These are phyloP conservation scores for Petrolisthes cinctipes DNA, from an alignment of 2,888 invertebrate species.

Conservation along the genomic window DNA sequence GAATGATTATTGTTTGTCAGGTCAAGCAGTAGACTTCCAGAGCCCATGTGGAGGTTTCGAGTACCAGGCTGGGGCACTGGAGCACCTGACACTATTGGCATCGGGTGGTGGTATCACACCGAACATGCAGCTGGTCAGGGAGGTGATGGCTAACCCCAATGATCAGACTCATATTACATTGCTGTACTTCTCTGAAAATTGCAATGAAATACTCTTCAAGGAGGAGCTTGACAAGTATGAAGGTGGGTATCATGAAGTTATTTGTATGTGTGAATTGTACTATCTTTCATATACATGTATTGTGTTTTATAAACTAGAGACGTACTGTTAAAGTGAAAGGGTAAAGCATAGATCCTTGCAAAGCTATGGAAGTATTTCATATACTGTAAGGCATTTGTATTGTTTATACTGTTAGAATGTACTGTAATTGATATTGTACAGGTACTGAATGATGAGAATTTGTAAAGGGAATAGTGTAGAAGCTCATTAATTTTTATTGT, in stretches of 20 bases:
- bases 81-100: slow-evolving; percentile 63
- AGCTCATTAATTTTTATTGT: too few species aligned
- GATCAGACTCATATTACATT: slow-evolving; percentile 62
- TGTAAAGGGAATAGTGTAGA: too few species aligned
- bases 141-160: slow-evolving; percentile 45
- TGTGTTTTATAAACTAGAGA: too few species aligned
- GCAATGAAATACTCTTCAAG: slow-evolving; percentile 62
- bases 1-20: slow-evolving; percentile 18
- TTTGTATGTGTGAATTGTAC: neutral
- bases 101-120: slow-evolving; percentile 66
- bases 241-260: slow-evolving; percentile 37
- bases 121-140: slow-evolving; percentile 64
- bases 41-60: slow-evolving; percentile 66
- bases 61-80: slow-evolving; percentile 56
- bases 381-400: too few species aligned
- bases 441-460: too few species aligned
- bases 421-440: too few species aligned
- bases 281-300: too few species aligned
- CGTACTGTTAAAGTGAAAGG: too few species aligned
- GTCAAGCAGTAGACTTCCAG: slow-evolving; percentile 61
- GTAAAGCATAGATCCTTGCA: too few species aligned
- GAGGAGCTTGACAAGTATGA: slow-evolving; percentile 61
- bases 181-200: slow-evolving; percentile 61
- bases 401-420: too few species aligned
- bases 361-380: too few species aligned